Evolutionary conservation across 2,113 vertebrate genomes (phyloP), one percentile per base, ranked within the genome.

Genomic region (Orthonyx spaldingii): DNA sequence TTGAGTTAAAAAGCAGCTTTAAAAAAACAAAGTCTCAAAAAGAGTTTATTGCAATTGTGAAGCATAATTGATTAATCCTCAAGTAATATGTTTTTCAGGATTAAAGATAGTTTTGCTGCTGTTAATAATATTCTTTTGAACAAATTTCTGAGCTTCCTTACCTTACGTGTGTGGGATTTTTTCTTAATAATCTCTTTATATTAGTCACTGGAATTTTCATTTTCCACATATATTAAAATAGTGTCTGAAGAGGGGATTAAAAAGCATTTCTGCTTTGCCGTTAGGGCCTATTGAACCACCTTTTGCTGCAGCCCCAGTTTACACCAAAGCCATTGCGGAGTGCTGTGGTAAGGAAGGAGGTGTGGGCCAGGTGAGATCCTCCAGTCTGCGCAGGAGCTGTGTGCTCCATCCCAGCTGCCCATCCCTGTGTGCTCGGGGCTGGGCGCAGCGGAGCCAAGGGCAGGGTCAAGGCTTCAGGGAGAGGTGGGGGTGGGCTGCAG

Each of bases 251-350:
- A 12, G 21, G 21, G 32, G 53, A 47, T 83, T 56, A 47, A 17
- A 64, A 61, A 60, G 17, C 42, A 9, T 52, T 84, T 71, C 20
- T 63, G 33, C 81, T 68, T 66, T 66, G 65, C 42, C 10, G 8
- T 49, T 13, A 6, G 42, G 3, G 23, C 22, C 0, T n/a, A 3
- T 3, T 6, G 19, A 52, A 24, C 3, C 28, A 5, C 20, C 4
- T 30, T 37, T 59, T 28, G 39, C 33, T 15, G 30, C 9, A 0
- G 15, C 9, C 33, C 2, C 5, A 41, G 32, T 55, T 68, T 3
- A 0, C 5, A 7, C 3, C 46, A 7, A 22, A 65, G 37, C 65
- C 1, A 0, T 9, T 6, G 28, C 46, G 35, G 77, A 50, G 17
- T 47, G 66, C 71, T n/a, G 33, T 20, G 17, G 1, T 19, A 16